phyloP scores from a whole-genome alignment of 2,797 vertebrate genomes.

The Pseudochromis fuscus region DNA sequence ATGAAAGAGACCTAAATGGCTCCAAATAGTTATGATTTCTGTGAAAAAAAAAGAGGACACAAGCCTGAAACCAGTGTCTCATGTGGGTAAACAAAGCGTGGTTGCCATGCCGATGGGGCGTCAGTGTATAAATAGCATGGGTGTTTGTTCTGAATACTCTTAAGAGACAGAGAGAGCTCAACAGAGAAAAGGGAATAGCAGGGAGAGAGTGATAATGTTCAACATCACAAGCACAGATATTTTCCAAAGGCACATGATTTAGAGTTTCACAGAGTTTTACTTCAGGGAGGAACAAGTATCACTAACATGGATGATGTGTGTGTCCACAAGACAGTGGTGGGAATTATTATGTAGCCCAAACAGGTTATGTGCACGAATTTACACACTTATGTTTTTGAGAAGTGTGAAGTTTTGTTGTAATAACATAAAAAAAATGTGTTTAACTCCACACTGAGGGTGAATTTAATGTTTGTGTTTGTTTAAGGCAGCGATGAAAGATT shows the following conservation, averaged over 20 bases:
- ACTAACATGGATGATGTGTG: background rate
- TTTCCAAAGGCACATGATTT: conserved; percentile 11
- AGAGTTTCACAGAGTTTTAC: background rate
- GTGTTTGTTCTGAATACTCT: conserved; percentile 75
- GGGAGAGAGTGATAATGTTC: conserved; percentile 17
- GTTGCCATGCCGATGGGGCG: conserved; percentile 73
- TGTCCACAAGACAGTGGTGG: too few species aligned
- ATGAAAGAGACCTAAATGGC: conserved; percentile 35
- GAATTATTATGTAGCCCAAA: background rate
- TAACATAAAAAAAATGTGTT: background rate
- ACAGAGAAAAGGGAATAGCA: conserved; percentile 22
- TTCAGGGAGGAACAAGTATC: too few species aligned
- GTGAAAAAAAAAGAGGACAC: conserved; percentile 29
- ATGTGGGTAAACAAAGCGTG: conserved; percentile 72
- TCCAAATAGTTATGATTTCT: conserved; percentile 60
- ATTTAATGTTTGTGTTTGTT: background rate
- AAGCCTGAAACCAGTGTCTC: conserved; percentile 64
- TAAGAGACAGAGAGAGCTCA: conserved; percentile 41
- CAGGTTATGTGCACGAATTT: background rate
- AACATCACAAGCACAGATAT: conserved; percentile 19
- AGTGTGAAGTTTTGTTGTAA: background rate
- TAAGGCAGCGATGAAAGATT: background rate
- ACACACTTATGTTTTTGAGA: too few species aligned
- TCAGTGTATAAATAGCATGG: conserved; percentile 74
- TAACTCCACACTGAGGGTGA: background rate